A percentile compares a stretch with the other conserved stretches of the same genome.
Conservation (phyloP, 2,113 vertebrate species). For the Cololabis saira region DNA sequence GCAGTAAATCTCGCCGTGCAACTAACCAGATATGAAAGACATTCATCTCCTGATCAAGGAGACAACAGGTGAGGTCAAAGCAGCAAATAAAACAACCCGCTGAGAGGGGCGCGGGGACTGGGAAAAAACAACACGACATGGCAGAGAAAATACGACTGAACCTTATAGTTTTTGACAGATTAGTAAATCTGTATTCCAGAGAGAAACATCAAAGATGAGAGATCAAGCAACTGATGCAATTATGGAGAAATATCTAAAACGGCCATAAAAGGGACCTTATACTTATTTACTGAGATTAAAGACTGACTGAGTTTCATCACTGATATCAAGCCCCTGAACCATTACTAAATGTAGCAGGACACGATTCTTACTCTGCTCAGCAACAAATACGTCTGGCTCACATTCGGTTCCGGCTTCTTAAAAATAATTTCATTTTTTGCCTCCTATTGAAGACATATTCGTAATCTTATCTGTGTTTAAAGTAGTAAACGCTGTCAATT, state of each 20-base stretch:
- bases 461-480: no score
- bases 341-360: no score
- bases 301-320: constrained; percentile 21
- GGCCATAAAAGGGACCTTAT: not conserved
- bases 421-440: no score
- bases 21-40: constrained; percentile 35
- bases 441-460: no score
- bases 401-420: no score
- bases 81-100: constrained; percentile 6
- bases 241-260: constrained; percentile 31
- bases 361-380: no score
- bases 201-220: constrained; percentile 10
- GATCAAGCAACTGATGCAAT: constrained; percentile 44
- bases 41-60: constrained; percentile 29
- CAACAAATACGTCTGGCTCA: no score
- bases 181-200: constrained; percentile 37
- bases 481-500: no score
- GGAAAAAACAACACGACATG: not conserved
- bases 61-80: constrained; percentile 23
- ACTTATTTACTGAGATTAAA: constrained; percentile 34
- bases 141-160: constrained; percentile 11
- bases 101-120: not conserved
- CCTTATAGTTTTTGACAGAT: constrained; percentile 11
- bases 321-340: not conserved
- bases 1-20: constrained; percentile 27